phyloP scores from a whole-genome alignment of 2,797 vertebrate species.

The Bovichtus diacanthus region DNA sequence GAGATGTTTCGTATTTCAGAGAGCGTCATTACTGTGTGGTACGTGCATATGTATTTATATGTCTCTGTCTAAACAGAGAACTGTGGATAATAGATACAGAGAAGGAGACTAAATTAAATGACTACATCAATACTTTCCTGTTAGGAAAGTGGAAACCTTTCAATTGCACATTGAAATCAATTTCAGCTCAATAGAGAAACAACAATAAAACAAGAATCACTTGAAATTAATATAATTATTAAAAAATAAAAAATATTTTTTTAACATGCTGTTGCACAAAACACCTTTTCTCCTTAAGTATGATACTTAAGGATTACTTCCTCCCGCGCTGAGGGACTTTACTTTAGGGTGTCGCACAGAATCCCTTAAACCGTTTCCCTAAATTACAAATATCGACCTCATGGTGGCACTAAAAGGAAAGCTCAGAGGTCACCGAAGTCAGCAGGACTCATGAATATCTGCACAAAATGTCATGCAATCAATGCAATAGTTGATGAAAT shows the following conservation, averaged over 20 bases:
- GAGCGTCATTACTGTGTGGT: conserved; percentile 10
- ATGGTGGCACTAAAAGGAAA: background rate
- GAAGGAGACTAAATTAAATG: background rate
- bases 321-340: no score
- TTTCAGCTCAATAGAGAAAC: background rate
- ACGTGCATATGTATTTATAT: conserved; percentile 27
- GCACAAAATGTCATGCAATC: background rate
- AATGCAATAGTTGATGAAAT: background rate
- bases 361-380: no score
- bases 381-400: conserved; percentile 9
- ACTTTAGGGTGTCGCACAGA: no score
- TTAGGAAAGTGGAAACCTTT: background rate
- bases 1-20: conserved; percentile 28
- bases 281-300: no score
- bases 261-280: no score
- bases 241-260: no score
- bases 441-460: background rate
- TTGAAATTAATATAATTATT: no score
- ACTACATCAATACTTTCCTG: background rate
- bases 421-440: background rate
- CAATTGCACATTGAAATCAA: background rate
- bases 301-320: no score
- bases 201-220: background rate
- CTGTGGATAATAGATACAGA: background rate
- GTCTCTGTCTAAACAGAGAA: background rate